phyloP scores from a whole-genome alignment of 1,140 invertebrate species.

The Bilobella aurantiaca region DNA sequence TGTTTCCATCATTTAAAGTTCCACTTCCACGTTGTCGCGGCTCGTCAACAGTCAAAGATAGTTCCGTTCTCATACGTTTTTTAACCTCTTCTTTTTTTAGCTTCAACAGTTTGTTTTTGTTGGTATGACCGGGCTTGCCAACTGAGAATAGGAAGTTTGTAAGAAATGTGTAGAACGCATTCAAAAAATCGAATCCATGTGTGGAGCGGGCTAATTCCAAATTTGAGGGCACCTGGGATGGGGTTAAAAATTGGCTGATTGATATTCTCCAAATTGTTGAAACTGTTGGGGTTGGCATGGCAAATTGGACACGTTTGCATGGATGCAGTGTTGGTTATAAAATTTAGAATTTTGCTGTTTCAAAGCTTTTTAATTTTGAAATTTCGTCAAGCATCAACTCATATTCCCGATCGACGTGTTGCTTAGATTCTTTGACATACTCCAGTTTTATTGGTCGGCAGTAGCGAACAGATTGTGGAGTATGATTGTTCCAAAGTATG shows the following conservation, averaged over 20 bases:
- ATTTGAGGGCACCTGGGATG: neutral
- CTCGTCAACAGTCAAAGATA: slow-evolving; percentile 9
- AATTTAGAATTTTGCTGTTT: neutral
- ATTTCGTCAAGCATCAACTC: neutral
- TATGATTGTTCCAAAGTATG: neutral
- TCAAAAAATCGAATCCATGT: slow-evolving; percentile 40
- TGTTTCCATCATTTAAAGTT: slow-evolving; percentile 2
- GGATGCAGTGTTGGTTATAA: neutral
- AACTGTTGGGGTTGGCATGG: neutral
- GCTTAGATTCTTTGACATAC: neutral
- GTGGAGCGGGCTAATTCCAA: slow-evolving; percentile 33
- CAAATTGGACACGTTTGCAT: neutral
- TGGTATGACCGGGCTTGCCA: neutral
- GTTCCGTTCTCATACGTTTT: slow-evolving; percentile 9
- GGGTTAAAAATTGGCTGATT: neutral
- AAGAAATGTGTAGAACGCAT: slow-evolving; percentile 38
- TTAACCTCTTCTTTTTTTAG: neutral
- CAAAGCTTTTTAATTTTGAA: neutral
- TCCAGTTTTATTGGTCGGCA: neutral
- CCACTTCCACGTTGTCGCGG: neutral
- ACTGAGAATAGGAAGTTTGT: slow-evolving; percentile 9
- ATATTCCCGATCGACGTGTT: neutral
- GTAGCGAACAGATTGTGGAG: neutral
- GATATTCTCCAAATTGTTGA: slow-evolving; percentile 8
- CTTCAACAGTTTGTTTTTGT: neutral